Evolutionary conservation across 2,113 vertebrate species (phyloP).

Genomic region (Platysternon megacephalum): DNA sequence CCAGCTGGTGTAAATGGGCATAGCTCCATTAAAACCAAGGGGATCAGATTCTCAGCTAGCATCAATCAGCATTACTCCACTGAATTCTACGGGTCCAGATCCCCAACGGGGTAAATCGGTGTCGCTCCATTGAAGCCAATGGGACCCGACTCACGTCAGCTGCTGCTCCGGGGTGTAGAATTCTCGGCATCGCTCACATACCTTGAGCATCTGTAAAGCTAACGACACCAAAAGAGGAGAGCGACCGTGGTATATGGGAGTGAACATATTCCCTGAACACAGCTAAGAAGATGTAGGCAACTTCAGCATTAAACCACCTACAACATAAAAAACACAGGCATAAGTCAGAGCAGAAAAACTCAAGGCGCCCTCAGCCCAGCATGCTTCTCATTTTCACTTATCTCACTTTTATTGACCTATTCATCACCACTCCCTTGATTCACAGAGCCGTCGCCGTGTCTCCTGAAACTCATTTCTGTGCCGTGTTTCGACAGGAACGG

Average conservation of each 20-base stretch:
- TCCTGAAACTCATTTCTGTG: constrained; percentile 13
- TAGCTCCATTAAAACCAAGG: neutral
- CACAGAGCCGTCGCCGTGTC: neutral
- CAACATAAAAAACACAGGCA: no score
- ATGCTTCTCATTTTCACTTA: neutral
- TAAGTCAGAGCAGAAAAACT: neutral
- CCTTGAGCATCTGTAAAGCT: neutral
- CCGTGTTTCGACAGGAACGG: neutral
- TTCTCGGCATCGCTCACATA: neutral
- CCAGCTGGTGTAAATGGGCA: neutral
- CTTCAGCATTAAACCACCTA: neutral
- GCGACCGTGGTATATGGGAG: neutral
- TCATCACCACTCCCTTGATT: constrained; percentile 26
- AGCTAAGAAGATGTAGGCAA: neutral
- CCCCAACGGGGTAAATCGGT: neutral
- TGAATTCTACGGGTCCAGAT: neutral
- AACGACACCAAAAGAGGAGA: neutral
- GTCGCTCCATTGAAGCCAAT: no score
- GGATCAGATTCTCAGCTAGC: neutral
- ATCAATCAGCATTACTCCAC: neutral
- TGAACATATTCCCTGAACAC: neutral
- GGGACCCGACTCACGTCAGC: neutral
- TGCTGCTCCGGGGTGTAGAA: neutral
- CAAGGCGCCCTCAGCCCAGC: neutral
- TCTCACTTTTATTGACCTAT: constrained; percentile 20